phyloP scores from a whole-genome alignment of 2,797 vertebrate species.

The Hypotaenidia okinawae region DNA sequence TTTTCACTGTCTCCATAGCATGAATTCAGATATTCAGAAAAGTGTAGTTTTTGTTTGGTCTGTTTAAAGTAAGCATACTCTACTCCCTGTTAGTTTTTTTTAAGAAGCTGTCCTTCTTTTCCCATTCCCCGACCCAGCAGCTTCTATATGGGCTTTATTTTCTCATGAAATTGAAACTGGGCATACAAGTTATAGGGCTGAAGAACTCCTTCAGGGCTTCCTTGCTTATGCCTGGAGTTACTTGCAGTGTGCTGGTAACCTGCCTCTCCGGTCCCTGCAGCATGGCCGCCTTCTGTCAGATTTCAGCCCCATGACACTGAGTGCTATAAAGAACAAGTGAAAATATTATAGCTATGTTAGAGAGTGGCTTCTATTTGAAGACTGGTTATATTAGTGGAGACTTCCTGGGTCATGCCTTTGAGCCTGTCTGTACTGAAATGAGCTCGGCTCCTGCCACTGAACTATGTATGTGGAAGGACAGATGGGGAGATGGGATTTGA shows the following conservation, averaged over 20 bases:
- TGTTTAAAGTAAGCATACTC: background rate
- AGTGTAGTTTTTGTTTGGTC: background rate
- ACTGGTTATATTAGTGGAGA: background rate
- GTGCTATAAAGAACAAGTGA: background rate
- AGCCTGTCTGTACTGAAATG: background rate
- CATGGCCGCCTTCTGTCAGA: background rate
- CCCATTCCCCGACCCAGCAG: background rate
- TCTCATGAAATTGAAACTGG: constrained; percentile 19
- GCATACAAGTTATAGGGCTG: background rate
- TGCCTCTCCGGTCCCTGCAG: background rate
- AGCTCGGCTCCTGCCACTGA: background rate
- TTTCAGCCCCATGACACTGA: background rate
- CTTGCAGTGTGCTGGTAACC: background rate
- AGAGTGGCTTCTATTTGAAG: background rate
- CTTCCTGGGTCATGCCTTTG: background rate
- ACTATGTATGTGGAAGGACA: background rate
- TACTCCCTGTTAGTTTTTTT: background rate
- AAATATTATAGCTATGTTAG: background rate
- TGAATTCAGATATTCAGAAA: background rate
- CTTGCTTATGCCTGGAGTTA: background rate
- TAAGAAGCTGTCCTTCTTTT: background rate
- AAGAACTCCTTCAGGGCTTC: background rate
- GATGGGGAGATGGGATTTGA: background rate
- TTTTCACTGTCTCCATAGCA: background rate
- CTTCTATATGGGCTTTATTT: constrained; percentile 17